Base-by-base conservation (phyloP, 2,113 vertebrate genomes). In the Hoplias malabaricus region DNA sequence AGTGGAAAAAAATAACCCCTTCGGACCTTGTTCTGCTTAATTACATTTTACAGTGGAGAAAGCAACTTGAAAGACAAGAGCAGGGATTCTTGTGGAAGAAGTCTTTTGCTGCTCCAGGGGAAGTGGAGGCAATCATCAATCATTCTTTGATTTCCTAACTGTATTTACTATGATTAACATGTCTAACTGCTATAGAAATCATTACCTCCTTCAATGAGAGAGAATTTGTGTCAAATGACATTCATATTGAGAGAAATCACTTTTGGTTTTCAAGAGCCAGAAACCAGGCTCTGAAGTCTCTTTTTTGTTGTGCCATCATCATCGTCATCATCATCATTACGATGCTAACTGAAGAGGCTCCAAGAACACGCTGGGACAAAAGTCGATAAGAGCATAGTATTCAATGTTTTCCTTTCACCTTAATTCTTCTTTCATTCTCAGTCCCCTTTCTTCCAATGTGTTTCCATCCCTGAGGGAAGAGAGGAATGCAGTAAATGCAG, bases 11-110 rank as follows among this genome's bases (percentile, higher is more conserved):
- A 86, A 81, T 69, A 90, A 83, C 80, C 88, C 88, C 78, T 80
- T 88, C 77, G 82, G 88, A 92, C 86, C 81, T 87, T 88, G 87
- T 91, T 92, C 90, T 88, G 88, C 87, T 93, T 92, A 90, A 92
- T 92, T 92, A 93, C 90, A 89, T 90, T 91, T 89, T 87, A 89
- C 86, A 86, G 88, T 78, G 78, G 83, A 79, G 75, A 85, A 86
- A 81, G 84, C 87, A 88, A 88, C 87, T 90, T 88, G 87, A 92
- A 90, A 91, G 85, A 90, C 86, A 84, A 89, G 85, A 74, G 87
- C 82, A 84, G 85, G 86, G 89, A 81, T 76, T 90, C 86, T 85
- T 80, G 85, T 70, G 73, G 87, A 85, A 75, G 63, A 33, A 85
- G 82, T 73, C 83, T 80, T 86, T 87, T 72, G 73, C 72, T 40